Base-by-base conservation (phyloP, 2,888 invertebrate genomes). In the Dione vanillae region DNA sequence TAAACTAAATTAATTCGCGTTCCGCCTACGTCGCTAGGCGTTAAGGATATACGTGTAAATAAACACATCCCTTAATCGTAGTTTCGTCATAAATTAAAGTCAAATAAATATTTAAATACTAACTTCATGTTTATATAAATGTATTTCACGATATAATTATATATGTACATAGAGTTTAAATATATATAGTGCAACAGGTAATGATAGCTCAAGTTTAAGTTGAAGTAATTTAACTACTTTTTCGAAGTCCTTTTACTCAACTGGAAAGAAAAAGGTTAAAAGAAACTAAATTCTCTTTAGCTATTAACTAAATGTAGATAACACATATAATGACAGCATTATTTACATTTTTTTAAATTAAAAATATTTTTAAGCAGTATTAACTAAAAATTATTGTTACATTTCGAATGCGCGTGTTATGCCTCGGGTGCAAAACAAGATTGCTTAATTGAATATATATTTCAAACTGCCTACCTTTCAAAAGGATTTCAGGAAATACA, bases 1-100 rank as follows among this genome's bases (percentile, higher is more conserved):
- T 73, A 65, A 67, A 67, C 64, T 79, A 81, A 83, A 84, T 82
- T 80, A 77, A 76, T 74, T 77, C 78, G 72, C 68, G 45, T 19
- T 43, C 16, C 54, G 64, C 64, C 49, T 47, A 64, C 37, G 64
- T 49, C 51, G 37, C 49, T 40, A 37, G 20, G 51, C 37, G 64
- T 9, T 64, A 64, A 49, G 64, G 49, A 64, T 49, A 64, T 19
- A 16, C 49, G 37, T 49, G 37, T 49, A 64, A 64, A 64, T 19
- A 64, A 64, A 64, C 49, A 62, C 35, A 16, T 14, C 19, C n/a
- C 19, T 35, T 45, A 61, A 61, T 61, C 11, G n/a, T 61, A 61
- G 35, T 35, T 35, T 45, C 61, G 16, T 45, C n/a, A 35, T 61
- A 61, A 45, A 61, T 27, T 27, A 35, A 45, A 35, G 11, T 27